These are phyloP conservation scores for Holacanthella duospinosa DNA, from an alignment of 2,888 invertebrate species.

Conservation along the genomic window DNA sequence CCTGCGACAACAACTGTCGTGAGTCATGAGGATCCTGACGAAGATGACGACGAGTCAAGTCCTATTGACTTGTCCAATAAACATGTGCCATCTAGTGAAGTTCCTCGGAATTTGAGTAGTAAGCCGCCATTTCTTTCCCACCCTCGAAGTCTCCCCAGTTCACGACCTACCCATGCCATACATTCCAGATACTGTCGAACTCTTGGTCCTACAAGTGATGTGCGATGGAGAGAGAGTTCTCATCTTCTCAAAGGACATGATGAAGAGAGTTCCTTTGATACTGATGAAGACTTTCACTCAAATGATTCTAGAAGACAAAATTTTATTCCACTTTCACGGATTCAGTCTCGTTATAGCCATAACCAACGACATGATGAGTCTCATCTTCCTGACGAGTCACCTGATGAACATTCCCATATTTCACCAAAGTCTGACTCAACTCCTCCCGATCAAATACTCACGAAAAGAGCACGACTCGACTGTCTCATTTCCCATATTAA, in stretches of 20 bases:
- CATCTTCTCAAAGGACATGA: constrained; percentile 15
- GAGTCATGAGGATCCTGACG: constrained; percentile 24
- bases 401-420: not conserved
- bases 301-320: constrained; percentile 27
- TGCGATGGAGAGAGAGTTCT: constrained; percentile 29
- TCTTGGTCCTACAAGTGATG: constrained; percentile 5
- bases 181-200: constrained; percentile 4
- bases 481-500: constrained; percentile 38
- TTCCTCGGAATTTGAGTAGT: not conserved
- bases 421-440: constrained; percentile 9
- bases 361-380: constrained; percentile 18
- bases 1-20: constrained; percentile 22
- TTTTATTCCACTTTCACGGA: constrained; percentile 36
- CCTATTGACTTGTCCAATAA: constrained; percentile 38
- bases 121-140: constrained; percentile 13
- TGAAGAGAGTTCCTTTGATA: constrained; percentile 35
- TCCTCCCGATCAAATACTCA: constrained; percentile 27
- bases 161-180: constrained; percentile 12
- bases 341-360: constrained; percentile 34
- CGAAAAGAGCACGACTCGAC: constrained; percentile 35
- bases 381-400: not conserved
- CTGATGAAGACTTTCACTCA: constrained; percentile 30
- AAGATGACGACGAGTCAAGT: constrained; percentile 20
- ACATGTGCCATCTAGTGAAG: constrained; percentile 18
- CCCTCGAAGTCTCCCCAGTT: constrained; percentile 17